A percentile compares a stretch with the other conserved stretches of the same genome.
phyloP scores from a whole-genome alignment of 2,797 vertebrate species.

The Lerista edwardsae region DNA sequence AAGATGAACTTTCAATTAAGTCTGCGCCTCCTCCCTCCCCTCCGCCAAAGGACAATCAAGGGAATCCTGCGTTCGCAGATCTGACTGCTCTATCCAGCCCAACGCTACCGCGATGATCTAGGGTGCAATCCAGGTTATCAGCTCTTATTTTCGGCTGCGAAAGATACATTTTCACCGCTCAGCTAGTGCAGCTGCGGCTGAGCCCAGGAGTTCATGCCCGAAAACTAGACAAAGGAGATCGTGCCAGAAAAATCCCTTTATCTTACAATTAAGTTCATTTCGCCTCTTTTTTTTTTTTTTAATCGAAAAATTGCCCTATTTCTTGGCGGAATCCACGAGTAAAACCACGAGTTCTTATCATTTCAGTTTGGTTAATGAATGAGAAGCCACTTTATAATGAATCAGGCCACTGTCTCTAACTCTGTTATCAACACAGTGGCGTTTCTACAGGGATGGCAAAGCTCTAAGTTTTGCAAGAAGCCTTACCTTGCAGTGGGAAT shows the following conservation, averaged over 20 bases:
- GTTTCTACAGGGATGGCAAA: too few relatives aligned
- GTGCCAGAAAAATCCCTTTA: neutral
- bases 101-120: neutral
- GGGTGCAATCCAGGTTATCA: constrained; percentile 18
- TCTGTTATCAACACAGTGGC: too few relatives aligned
- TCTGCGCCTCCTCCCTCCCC: neutral
- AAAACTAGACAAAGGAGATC: neutral
- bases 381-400: too few relatives aligned
- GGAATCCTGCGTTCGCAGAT: neutral
- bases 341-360: neutral
- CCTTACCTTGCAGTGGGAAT: too few relatives aligned
- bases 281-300: neutral
- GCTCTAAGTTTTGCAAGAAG: too few relatives aligned
- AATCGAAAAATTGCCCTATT: neutral
- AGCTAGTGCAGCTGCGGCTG: neutral
- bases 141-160: neutral
- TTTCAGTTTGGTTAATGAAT: too few relatives aligned
- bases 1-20: neutral
- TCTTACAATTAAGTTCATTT: neutral
- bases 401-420: too few relatives aligned
- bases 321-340: neutral
- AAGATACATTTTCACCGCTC: neutral
- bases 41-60: neutral
- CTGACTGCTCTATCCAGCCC: neutral
- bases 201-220: neutral